phyloP scores from a whole-genome alignment of 2,113 vertebrate genomes.

The Zeus faber region DNA sequence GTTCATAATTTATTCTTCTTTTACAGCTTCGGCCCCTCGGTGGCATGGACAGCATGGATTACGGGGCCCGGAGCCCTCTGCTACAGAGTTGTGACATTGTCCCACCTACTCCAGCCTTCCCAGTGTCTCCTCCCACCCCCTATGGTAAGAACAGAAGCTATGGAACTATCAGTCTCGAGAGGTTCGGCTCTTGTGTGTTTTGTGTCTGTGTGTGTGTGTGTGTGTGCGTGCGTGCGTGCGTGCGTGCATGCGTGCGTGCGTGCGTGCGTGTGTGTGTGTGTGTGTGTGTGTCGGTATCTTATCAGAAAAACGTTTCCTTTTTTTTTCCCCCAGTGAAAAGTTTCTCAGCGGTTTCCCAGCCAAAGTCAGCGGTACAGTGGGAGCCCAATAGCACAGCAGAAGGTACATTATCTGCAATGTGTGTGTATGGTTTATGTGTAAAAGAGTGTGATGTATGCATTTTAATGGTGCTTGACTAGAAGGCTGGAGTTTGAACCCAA shows the following conservation, averaged over 20 bases:
- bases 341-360: slow-evolving; percentile 53
- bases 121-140: slow-evolving; percentile 80
- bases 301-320: slow-evolving; percentile 29
- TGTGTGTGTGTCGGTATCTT: slow-evolving; percentile 16
- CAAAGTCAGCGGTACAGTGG: slow-evolving; percentile 36
- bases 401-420: slow-evolving; percentile 57
- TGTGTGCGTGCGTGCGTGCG: not conserved
- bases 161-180: too few species aligned
- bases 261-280: not conserved
- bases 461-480: not conserved
- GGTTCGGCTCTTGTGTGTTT: too few species aligned
- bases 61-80: slow-evolving; percentile 46
- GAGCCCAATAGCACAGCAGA: slow-evolving; percentile 55
- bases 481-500: slow-evolving; percentile 26
- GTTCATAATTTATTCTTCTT: too few species aligned
- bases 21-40: slow-evolving; percentile 58
- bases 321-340: slow-evolving; percentile 60
- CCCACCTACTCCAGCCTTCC: slow-evolving; percentile 77
- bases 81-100: slow-evolving; percentile 47
- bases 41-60: slow-evolving; percentile 43
- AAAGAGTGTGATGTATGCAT: not conserved
- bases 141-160: slow-evolving; percentile 75
- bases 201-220: not conserved
- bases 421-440: slow-evolving; percentile 16
- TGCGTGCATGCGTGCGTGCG: too few species aligned